A percentile compares a stretch with the other conserved stretches of the same genome.
Evolutionary conservation across 2,888 invertebrate species (phyloP).

Genomic region (Atethmia centrago): DNA sequence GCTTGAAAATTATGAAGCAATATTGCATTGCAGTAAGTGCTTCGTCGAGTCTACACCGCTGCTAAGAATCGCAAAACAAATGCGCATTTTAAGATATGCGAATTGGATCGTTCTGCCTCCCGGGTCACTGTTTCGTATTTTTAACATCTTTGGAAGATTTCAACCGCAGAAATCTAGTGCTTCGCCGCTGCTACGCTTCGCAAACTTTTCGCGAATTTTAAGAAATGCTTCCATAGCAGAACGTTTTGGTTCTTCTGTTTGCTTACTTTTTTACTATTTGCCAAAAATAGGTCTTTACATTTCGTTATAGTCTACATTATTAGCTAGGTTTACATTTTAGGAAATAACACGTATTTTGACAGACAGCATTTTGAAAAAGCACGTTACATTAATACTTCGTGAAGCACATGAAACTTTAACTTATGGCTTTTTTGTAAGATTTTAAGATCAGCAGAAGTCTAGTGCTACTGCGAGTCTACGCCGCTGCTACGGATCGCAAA

Average conservation of each 20-base stretch:
- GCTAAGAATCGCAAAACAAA: neutral
- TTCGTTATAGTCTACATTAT: no score
- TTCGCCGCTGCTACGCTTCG: conserved; percentile 1
- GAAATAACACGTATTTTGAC: no score
- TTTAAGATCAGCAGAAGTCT: neutral
- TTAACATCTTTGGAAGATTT: neutral
- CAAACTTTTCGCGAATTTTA: neutral
- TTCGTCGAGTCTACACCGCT: conserved; percentile 8
- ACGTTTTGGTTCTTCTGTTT: neutral
- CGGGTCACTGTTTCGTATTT: neutral
- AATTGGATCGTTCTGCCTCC: neutral
- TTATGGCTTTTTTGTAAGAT: neutral
- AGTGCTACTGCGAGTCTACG: conserved; percentile 15
- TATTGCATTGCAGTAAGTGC: neutral
- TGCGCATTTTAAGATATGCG: neutral
- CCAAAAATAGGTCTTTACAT: no score
- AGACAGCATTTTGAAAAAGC: no score
- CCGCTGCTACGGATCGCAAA: conserved; percentile 11
- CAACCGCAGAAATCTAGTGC: neutral
- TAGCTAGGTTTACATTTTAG: no score
- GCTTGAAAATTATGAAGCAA: neutral
- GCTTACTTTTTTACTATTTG: no score
- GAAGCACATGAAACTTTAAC: no score
- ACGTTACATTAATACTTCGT: no score
- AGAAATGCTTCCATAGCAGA: neutral